A percentile compares a stretch with the other conserved stretches of the same genome.
Evolutionary conservation across 2,888 invertebrate species (phyloP).

Genomic region (Dryomyza anilis): DNA sequence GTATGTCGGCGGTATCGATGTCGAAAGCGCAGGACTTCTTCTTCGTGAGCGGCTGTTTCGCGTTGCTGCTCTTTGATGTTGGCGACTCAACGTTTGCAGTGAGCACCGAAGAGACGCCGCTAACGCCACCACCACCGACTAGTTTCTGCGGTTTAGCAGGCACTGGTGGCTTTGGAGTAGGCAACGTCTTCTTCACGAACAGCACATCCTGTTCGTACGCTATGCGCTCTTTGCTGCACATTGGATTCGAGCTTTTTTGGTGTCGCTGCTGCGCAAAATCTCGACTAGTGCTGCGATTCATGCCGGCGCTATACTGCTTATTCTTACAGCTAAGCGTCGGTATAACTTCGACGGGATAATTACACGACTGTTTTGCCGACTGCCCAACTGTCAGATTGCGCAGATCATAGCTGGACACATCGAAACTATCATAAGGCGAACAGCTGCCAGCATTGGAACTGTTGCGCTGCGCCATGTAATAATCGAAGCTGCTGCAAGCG

Average conservation of each 20-base stretch:
- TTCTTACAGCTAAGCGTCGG: conserved; percentile 58
- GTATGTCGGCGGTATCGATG: conserved; percentile 45
- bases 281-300: conserved; percentile 59
- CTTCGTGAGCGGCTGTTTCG: no score
- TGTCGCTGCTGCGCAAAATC: conserved; percentile 60
- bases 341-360: conserved; percentile 53
- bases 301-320: conserved; percentile 56
- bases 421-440: conserved; percentile 58
- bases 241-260: conserved; percentile 50
- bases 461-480: conserved; percentile 62
- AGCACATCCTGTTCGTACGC: conserved; percentile 43
- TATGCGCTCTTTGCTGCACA: conserved; percentile 37
- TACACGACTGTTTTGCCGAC: neutral
- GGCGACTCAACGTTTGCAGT: conserved; percentile 43
- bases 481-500: conserved; percentile 64
- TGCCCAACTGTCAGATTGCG: conserved; percentile 41
- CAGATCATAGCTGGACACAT: conserved; percentile 58
- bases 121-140: no score
- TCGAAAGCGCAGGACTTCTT: conserved; percentile 54
- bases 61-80: conserved; percentile 7
- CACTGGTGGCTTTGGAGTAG: conserved; percentile 55
- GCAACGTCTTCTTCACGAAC: conserved; percentile 48
- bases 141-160: conserved; percentile 56
- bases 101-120: no score
- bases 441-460: conserved; percentile 38